Evolutionary conservation across 1,140 invertebrate species (phyloP), one percentile per base, ranked within the genome.

Genomic region (Drosophila santomea): DNA sequence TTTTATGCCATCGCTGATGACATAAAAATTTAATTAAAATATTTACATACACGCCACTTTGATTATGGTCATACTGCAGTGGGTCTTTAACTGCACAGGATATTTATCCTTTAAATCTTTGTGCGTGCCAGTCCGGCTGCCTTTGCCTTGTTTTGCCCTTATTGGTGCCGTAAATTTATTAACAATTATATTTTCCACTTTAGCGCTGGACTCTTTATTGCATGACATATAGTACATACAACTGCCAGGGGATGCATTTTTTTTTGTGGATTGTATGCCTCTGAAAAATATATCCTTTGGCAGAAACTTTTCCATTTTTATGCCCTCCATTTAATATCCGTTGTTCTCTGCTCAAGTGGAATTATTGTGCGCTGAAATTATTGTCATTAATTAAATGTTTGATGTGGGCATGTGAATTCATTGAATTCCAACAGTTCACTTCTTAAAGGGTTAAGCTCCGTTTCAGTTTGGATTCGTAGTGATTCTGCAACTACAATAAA

Each of bases 21-120:
- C 64, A 79, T 55, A 47, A 55, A 76, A 83, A 86, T 83, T 77
- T 79, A 88, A 88, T 88, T 86, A 76, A 88, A 80, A 71, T 68
- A 57, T 71, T 67, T 39, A 57, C 66, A 69, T 45, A 64, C 17
- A 36, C 17, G n/a, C 17, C 47, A 68, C 59, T 57, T 68, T 57
- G 61, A 71, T 64, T 76, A 71, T 80, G 58, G 62, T 44, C 50
- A 44, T 36, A 44, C 32, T 60, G 41, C 50, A 43, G 23, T 43
- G 47, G 7, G 11, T 38, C 32, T 38, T 25, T 32, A 32, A 17
- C 15, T 17, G 20, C 41, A 51, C 32, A 20, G n/a, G 35, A 41
- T 28, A 50, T 71, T 57, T 71, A 72, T 69, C 54, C 64, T 44
- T 72, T 59, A 17, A 44, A 28, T 51, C 52, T 72, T 59, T 71